Conservation (phyloP, 2,888 invertebrate species). For the Agriotes lineatus region DNA sequence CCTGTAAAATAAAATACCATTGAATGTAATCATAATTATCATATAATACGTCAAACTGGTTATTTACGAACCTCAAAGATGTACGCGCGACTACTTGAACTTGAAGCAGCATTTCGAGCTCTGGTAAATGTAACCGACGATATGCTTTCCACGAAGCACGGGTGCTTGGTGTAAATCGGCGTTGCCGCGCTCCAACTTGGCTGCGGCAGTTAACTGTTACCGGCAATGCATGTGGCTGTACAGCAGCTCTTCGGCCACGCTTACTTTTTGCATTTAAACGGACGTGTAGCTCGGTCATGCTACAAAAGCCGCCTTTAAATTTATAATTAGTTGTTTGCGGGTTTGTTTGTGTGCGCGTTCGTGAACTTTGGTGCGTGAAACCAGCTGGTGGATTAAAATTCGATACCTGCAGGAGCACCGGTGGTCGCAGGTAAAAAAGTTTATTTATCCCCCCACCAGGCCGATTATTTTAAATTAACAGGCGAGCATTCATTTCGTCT, state of each 20-base stretch:
- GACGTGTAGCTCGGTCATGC: conserved; percentile 2
- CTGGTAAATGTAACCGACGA: background rate
- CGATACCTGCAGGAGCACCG: background rate
- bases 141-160: conserved; percentile 30
- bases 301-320: conserved; percentile 9
- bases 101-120: too few species aligned
- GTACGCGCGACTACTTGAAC: background rate
- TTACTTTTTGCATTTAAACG: conserved; percentile 23
- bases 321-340: background rate
- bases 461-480: conserved; percentile 2
- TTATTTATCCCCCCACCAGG: conserved; percentile 26
- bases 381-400: background rate
- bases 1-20: too few species aligned
- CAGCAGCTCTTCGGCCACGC: conserved; percentile 23
- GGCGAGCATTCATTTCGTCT: background rate
- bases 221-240: conserved; percentile 30
- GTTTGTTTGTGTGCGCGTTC: conserved; percentile 3
- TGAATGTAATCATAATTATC: too few species aligned
- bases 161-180: conserved; percentile 9
- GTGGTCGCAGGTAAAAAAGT: conserved; percentile 35
- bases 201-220: conserved; percentile 13
- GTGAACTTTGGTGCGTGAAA: conserved; percentile 4
- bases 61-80: background rate
- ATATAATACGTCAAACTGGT: background rate
- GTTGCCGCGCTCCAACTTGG: background rate